Percentiles rank a stretch among this genome's conserved stretches.
phyloP scores from a whole-genome alignment of 2,888 invertebrate species.

The Malacosoma neustria region DNA sequence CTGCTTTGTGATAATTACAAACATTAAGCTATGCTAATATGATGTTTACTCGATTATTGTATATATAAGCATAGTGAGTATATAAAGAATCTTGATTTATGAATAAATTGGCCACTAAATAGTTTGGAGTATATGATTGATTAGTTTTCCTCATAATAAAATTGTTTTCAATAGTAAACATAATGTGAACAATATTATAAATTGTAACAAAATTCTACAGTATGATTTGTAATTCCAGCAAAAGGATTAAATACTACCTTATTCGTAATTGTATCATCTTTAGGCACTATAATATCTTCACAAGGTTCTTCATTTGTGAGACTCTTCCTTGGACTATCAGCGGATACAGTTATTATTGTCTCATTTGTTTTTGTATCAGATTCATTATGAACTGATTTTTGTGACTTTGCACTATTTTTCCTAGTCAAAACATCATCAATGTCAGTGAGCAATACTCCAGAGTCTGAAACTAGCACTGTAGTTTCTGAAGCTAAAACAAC shows the following conservation, averaged over 20 bases:
- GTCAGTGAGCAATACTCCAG: background rate
- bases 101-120: no score
- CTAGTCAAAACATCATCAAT: slow-evolving; percentile 52
- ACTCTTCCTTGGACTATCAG: slow-evolving; percentile 53
- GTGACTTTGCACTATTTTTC: slow-evolving; percentile 74
- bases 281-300: slow-evolving; percentile 53
- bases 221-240: background rate
- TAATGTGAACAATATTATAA: background rate
- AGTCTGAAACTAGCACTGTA: slow-evolving; percentile 26
- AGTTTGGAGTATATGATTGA: no score
- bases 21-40: no score
- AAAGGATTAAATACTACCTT: slow-evolving; percentile 51
- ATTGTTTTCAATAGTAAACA: no score
- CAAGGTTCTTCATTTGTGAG: slow-evolving; percentile 48
- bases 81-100: no score
- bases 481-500: slow-evolving; percentile 10
- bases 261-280: slow-evolving; percentile 65
- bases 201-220: background rate
- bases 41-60: no score
- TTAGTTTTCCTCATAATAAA: no score
- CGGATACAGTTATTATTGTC: slow-evolving; percentile 35
- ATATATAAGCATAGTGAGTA: no score
- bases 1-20: no score
- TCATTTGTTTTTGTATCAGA: slow-evolving; percentile 24
- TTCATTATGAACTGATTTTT: slow-evolving; percentile 62